Evolutionary conservation across 2,888 invertebrate species (phyloP), one percentile per base, ranked within the genome.

Genomic region (Sarcophaga caerulescens): DNA sequence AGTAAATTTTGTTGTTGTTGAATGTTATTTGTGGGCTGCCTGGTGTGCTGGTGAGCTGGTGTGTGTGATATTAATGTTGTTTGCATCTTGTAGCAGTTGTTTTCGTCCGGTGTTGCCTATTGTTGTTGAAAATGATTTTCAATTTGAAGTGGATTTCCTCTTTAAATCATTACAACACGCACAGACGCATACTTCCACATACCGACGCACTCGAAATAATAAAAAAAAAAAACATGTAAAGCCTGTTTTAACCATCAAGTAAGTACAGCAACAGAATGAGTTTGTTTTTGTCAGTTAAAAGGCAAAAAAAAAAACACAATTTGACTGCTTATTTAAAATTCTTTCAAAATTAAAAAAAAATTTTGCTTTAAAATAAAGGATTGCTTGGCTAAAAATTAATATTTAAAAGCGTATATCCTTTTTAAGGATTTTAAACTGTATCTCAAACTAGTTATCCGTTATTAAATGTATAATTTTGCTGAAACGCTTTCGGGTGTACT

Each of bases 121-220:
- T 80, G 75, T 70, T 80, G 59, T 80, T 66, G 35, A 44, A 66
- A 80, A 75, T 47, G 79, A 75, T 84, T 80, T 85, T 62, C 59
- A 73, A 71, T 57, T 75, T 76, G 62, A 79, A 82, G 75, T 79
- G 70, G 71, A 85, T 82, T 85, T 82, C 74, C 77, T 74, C 23
- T 74, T 74, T 59, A 59, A 74, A 74, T 78, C 77, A 78, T 78
- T 78, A 77, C 14, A 59, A 63, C 62, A n/a, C 44, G 68, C 59
- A 60, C 60, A 44, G 10, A 57, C 21, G 44, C 59, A 57, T 17
- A 23, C 25, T 25, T 17, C 14, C 21, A 69, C 14, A 69, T 62
- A n/a, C 52, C 52, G 19, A 62, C 19, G 2, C 8, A 11, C 4
- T 57, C 57, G 35, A 35, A 35, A 35, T 8, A 17, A n/a, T n/a